Percentiles rank a stretch among this genome's conserved stretches.
phyloP scores from a whole-genome alignment of 2,113 vertebrate species.

The Ramphastos sulfuratus region DNA sequence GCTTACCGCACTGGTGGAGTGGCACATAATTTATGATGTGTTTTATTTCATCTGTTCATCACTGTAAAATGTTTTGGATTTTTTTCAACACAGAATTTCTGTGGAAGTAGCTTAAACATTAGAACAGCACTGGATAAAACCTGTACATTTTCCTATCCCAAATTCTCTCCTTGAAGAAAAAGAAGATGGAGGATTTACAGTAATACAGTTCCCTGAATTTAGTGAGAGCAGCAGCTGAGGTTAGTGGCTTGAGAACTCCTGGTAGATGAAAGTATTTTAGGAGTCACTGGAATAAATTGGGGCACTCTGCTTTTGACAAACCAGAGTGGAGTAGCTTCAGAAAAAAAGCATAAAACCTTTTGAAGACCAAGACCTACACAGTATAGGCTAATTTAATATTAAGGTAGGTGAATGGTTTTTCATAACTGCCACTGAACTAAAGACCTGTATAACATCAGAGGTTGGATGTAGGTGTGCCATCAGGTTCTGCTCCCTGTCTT shows the following conservation, averaged over 20 bases:
- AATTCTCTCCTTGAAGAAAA: background rate
- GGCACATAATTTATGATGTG: background rate
- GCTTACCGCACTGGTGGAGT: background rate
- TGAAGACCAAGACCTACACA: background rate
- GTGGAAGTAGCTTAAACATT: background rate
- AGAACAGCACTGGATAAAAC: background rate
- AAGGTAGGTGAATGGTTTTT: background rate
- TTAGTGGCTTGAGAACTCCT: background rate
- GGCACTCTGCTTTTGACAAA: background rate
- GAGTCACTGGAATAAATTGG: background rate
- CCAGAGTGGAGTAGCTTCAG: background rate
- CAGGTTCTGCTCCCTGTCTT: background rate
- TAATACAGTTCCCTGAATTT: background rate
- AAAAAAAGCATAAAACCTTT: background rate
- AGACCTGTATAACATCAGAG: background rate
- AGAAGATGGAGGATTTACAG: background rate
- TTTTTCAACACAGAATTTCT: background rate
- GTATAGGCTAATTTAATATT: background rate
- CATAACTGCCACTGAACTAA: background rate
- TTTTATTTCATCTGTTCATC: background rate
- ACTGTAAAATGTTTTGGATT: no score
- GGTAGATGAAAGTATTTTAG: background rate
- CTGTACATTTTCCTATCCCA: background rate
- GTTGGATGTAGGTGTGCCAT: fast-evolving
- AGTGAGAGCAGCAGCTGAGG: fast-evolving